Evolutionary conservation across 2,797 vertebrate genomes (phyloP).

Genomic region (Heteromormyrus szaboi): DNA sequence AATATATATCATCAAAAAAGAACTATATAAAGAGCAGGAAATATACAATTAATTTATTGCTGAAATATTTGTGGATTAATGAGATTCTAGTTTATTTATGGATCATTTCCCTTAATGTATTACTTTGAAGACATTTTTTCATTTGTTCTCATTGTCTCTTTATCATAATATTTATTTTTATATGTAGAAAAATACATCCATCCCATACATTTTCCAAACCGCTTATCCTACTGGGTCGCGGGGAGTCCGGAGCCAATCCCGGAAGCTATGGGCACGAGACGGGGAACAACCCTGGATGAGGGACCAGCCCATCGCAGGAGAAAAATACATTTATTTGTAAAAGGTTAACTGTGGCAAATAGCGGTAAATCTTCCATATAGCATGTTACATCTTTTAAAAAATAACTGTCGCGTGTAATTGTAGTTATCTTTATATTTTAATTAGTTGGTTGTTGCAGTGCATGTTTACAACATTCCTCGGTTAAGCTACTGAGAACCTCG

Average conservation of each 20-base stretch:
- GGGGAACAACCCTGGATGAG: too few species aligned
- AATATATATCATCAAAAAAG: slow-evolving; percentile 3
- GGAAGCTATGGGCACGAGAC: too few species aligned
- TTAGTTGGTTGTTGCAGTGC: neutral
- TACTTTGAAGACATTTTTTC: neutral
- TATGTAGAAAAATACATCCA: neutral
- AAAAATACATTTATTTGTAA: neutral
- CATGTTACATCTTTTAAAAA: neutral
- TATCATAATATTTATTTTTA: neutral
- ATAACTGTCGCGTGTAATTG: neutral
- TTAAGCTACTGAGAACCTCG: neutral
- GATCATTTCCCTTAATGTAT: neutral
- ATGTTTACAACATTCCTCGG: neutral
- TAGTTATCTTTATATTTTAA: neutral
- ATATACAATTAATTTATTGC: neutral
- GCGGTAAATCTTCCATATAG: neutral
- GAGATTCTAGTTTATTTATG: neutral
- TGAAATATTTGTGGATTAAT: neutral
- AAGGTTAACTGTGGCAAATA: neutral
- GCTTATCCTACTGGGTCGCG: too few species aligned
- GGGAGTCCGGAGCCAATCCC: too few species aligned
- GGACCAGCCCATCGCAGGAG: too few species aligned
- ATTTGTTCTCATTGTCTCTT: neutral
- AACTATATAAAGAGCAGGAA: neutral
- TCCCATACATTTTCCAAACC: too few species aligned